Conservation (phyloP, 2,113 vertebrate species). For the Aegotheles bennettii region DNA sequence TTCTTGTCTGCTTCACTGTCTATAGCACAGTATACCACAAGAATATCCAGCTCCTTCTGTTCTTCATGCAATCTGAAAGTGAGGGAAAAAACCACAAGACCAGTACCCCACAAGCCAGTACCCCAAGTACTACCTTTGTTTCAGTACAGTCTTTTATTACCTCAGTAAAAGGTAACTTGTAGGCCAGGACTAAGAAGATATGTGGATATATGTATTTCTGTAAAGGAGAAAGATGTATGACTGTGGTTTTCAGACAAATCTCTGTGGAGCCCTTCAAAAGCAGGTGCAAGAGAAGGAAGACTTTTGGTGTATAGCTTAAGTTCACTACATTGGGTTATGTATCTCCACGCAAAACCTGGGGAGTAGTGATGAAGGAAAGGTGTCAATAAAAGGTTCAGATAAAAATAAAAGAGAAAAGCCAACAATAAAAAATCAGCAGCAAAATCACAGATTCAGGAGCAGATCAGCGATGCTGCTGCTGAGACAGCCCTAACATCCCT, state of each 20-base stretch:
- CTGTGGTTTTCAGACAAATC: neutral
- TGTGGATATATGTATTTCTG: neutral
- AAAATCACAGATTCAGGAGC: neutral
- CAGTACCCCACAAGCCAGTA: neutral
- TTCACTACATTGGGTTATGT: neutral
- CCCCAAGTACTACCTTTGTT: neutral
- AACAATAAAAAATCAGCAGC: neutral
- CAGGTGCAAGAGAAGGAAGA: neutral
- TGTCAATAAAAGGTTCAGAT: neutral
- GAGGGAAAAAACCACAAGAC: accelerated
- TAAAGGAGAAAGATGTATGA: neutral
- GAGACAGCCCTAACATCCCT: neutral
- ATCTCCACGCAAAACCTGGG: neutral
- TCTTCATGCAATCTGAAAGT: neutral
- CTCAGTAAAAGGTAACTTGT: neutral
- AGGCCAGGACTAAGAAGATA: neutral
- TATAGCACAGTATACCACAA: neutral
- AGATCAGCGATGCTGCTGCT: neutral
- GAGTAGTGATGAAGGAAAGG: neutral
- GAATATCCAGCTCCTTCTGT: neutral
- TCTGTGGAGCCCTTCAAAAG: neutral
- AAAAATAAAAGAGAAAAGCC: neutral
- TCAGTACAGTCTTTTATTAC: neutral
- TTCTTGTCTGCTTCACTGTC: neutral
- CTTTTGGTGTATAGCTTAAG: neutral